Percentiles rank a stretch among this genome's conserved stretches.
Evolutionary conservation across 2,113 vertebrate genomes (phyloP).

Genomic region (Brachypodius melanocephalos): DNA sequence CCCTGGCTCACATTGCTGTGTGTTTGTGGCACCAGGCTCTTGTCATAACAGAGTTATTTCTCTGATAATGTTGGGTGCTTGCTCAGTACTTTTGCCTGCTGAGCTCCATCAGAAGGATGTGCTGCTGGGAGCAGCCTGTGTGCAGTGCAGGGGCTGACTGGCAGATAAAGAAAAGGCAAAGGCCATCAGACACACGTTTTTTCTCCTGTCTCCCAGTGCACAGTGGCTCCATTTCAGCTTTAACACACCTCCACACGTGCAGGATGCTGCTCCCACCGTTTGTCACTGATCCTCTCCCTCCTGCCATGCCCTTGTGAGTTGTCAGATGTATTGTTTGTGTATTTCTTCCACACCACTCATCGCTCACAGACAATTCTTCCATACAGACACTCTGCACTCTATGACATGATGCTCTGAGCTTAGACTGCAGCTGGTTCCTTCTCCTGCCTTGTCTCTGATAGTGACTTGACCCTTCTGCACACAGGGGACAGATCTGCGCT

Average conservation of each 20-base stretch:
- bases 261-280: neutral
- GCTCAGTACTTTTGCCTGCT: neutral
- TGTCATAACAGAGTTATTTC: neutral
- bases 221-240: neutral
- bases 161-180: neutral
- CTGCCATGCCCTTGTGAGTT: neutral
- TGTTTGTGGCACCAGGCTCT: neutral
- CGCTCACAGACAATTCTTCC: neutral
- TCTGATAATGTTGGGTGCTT: accelerated
- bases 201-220: accelerated
- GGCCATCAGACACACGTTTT: accelerated
- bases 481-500: neutral
- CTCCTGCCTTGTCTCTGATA: neutral
- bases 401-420: accelerated
- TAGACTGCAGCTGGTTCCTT: neutral
- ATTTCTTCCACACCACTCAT: neutral
- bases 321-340: neutral
- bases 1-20: accelerated
- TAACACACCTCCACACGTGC: neutral
- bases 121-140: neutral
- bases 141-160: accelerated
- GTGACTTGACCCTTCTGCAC: neutral
- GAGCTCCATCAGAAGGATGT: neutral
- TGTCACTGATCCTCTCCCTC: neutral
- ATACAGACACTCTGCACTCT: neutral